Base-by-base conservation (phyloP, 2,888 invertebrate genomes). In the Parapristionchus giblindavisi region DNA sequence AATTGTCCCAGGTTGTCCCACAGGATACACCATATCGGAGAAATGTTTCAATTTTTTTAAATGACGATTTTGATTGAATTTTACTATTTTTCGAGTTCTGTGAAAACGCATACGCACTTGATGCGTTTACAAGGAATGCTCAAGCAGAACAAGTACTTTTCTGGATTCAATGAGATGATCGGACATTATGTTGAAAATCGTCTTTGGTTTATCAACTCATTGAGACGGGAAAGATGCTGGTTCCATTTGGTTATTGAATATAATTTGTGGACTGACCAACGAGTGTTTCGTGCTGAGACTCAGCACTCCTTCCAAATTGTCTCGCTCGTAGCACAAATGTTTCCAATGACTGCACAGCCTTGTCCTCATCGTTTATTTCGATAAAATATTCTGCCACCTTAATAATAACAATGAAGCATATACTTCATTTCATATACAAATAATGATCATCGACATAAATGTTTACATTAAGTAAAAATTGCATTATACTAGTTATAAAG, bases 341-440 rank as follows among this genome's bases (percentile, higher is more conserved):
- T 75, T 85, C 83, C 17, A 87, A 72, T 1, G 86, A 81, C 34
- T 77, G 77, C 36, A 85, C 83, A 4, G 86, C 84, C 58, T 79
- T 81, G 14, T 84, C 83, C 29, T 85, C 87, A 70, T 87, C 86
- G 72, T 84, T 83, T 14, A 80, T 78, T 2, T 76, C 78, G 36
- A 84, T 82, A 78, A 82, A 87, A 71, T 87, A 85, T 36, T 84
- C 83, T 32, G 86, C 84, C 14, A 84, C 85, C 79, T 82, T 32
- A 76, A 78, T 36, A n/a, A 32, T 6, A 36, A 52, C 32, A 29
- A 32, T 58, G 32, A 58, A n/a, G 32, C 34, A 58, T 21, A 34
- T 58, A 58, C 2, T 58, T 3, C 32, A 54, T 54, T 11, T 27
- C 29, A n/a, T 24, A 11, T 58, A 58, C 11, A 29, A 56, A 56